Percentiles rank a stretch among this genome's conserved stretches.
These are phyloP conservation scores for Asobara japonica DNA, from an alignment of 1,140 invertebrate genomes.

Conservation along the genomic window DNA sequence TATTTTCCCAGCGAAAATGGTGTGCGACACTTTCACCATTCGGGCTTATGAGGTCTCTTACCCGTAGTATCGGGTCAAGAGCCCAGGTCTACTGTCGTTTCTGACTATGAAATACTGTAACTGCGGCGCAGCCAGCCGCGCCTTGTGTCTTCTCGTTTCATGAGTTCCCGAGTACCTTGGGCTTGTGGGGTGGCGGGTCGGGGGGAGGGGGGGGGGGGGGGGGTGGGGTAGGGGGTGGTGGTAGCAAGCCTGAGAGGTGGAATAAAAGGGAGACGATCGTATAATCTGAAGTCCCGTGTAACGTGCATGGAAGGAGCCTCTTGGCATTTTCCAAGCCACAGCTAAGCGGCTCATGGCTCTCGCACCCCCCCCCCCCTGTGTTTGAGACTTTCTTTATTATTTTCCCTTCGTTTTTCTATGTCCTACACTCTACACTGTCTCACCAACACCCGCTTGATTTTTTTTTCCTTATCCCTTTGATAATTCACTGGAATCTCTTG, in stretches of 20 bases:
- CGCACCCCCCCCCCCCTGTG: background rate
- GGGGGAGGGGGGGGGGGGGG: background rate
- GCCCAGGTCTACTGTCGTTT: slow-evolving; percentile 22
- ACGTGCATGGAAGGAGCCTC: slow-evolving; percentile 16
- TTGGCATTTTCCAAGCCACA: background rate
- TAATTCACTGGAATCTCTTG: background rate
- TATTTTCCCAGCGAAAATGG: slow-evolving; percentile 6
- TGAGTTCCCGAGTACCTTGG: background rate
- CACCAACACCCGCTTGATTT: background rate
- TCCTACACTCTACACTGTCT: background rate
- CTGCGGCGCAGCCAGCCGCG: slow-evolving; percentile 21
- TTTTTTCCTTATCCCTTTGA: too few relatives aligned
- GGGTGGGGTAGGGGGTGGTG: background rate
- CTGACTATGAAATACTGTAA: slow-evolving; percentile 48
- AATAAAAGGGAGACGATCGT: slow-evolving; percentile 22
- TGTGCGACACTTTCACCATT: background rate
- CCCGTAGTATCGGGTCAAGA: background rate
- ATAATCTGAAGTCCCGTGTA: slow-evolving; percentile 27
- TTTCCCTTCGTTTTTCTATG: background rate
- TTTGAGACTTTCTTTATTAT: background rate
- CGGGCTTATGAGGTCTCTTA: slow-evolving; percentile 5
- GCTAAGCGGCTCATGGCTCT: slow-evolving; percentile 2
- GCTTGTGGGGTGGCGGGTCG: too few relatives aligned
- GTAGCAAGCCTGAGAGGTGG: background rate
- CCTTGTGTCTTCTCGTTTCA: slow-evolving; percentile 1